Conservation (phyloP, 2,888 invertebrate genomes). For the Tinea pellionella region DNA sequence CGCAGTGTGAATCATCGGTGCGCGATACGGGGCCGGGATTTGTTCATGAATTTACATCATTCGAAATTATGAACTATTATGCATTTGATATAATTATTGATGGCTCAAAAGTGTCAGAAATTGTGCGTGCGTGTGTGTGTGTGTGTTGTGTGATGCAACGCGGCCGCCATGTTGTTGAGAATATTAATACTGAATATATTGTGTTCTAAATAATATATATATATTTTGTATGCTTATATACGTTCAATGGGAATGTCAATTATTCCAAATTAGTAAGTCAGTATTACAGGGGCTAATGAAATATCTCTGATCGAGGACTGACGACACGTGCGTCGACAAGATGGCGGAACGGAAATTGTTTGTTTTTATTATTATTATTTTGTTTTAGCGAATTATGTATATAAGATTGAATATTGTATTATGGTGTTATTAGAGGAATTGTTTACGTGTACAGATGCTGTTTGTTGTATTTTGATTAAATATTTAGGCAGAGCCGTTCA, state of each 20-base stretch:
- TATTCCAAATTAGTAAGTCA: slow-evolving; percentile 49
- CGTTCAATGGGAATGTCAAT: slow-evolving; percentile 36
- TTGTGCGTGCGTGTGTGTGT: slow-evolving; percentile 21
- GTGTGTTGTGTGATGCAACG: slow-evolving; percentile 18
- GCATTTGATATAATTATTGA: slow-evolving; percentile 39
- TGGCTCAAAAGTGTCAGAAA: slow-evolving; percentile 50
- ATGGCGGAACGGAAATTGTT: background rate
- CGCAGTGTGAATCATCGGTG: background rate
- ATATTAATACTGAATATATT: too few species aligned
- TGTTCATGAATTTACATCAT: too few species aligned
- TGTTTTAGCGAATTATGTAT: background rate
- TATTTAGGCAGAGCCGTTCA: too few species aligned
- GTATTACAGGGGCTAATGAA: slow-evolving; percentile 50
- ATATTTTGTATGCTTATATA: too few species aligned
- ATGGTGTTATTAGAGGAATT: background rate
- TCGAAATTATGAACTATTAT: slow-evolving; percentile 19
- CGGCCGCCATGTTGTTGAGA: slow-evolving; percentile 14
- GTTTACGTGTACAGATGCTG: background rate
- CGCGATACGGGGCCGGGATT: background rate
- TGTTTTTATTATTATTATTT: too few species aligned
- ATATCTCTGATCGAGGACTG: background rate
- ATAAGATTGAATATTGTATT: background rate
- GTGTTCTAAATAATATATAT: too few species aligned
- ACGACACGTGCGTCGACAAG: background rate
- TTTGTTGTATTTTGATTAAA: background rate